These are phyloP conservation scores for Montipora capricornis DNA, from an alignment of 64 coral and sea anemone genomes.

Conservation along the genomic window DNA sequence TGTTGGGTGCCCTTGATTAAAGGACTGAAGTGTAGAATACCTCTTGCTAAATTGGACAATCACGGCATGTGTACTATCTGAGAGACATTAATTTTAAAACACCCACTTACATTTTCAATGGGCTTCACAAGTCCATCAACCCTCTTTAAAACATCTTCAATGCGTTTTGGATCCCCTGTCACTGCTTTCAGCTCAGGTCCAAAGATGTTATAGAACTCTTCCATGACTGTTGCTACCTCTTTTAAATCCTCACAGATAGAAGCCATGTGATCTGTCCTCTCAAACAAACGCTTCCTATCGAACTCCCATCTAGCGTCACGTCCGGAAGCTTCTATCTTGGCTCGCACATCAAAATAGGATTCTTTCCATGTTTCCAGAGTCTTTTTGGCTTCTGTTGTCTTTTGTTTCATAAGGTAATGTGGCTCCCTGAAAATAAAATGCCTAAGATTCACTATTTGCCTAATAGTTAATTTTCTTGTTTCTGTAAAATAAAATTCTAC, in stretches of 20 bases:
- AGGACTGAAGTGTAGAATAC: too few species aligned
- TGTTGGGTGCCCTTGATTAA: too few species aligned
- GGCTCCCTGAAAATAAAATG: conserved; percentile 61
- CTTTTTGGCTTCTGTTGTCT: conserved; percentile 91
- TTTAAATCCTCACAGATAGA: conserved; percentile 96
- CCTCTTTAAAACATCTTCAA: conserved; percentile 97
- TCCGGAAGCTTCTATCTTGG: conserved; percentile 97
- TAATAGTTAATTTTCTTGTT: too few species aligned
- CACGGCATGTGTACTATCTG: too few species aligned
- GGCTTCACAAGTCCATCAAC: conserved; percentile 95
- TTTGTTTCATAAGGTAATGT: conserved; percentile 80
- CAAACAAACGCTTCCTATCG: conserved; percentile 95
- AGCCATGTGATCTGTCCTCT: conserved; percentile 98
- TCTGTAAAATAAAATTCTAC: background rate
- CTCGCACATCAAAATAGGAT: conserved; percentile 96
- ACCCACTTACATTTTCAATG: conserved; percentile 93
- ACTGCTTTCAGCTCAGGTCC: conserved; percentile 98
- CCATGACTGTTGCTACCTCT: conserved; percentile 96
- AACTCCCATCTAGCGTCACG: conserved; percentile 99
- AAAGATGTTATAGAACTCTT: conserved; percentile 99
- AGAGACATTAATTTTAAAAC: too few species aligned
- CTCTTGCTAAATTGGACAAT: too few species aligned
- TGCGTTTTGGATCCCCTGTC: conserved; percentile 97
- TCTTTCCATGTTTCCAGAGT: conserved; percentile 96
- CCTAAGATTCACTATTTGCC: too few species aligned